A percentile compares a stretch with the other conserved stretches of the same genome.
phyloP scores from a whole-genome alignment of 2,888 invertebrate species.

The Cremastinae sp. region DNA sequence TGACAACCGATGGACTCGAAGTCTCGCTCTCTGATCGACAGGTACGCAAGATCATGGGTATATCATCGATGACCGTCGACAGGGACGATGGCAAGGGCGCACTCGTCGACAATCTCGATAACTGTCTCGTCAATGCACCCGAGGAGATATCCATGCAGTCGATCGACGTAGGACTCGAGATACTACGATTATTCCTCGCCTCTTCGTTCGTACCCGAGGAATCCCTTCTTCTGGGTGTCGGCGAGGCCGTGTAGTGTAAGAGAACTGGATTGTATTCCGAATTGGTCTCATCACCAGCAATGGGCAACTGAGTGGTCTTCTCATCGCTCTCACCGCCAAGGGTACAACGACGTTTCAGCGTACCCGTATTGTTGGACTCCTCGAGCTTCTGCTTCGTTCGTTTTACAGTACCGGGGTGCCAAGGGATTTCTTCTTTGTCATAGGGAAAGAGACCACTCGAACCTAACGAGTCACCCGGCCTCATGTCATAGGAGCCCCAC shows the following conservation, averaged over 20 bases:
- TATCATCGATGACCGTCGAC: slow-evolving; percentile 78
- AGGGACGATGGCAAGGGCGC: slow-evolving; percentile 76
- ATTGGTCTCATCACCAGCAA: slow-evolving; percentile 66
- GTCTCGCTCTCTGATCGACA: slow-evolving; percentile 79
- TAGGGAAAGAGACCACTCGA: slow-evolving; percentile 82
- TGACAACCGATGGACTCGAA: slow-evolving; percentile 79
- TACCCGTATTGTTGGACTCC: slow-evolving; percentile 80
- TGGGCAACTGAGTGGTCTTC: slow-evolving; percentile 45
- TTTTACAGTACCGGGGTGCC: slow-evolving; percentile 87
- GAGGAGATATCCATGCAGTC: slow-evolving; percentile 63
- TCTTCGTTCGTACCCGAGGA: slow-evolving; percentile 58
- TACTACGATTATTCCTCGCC: slow-evolving; percentile 25
- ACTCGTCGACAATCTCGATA: slow-evolving; percentile 79
- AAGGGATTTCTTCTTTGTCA: slow-evolving; percentile 84
- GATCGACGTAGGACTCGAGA: slow-evolving; percentile 35
- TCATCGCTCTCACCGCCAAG: slow-evolving; percentile 72
- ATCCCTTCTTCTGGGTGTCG: slow-evolving; percentile 72
- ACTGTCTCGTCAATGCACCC: slow-evolving; percentile 60
- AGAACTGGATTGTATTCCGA: slow-evolving; percentile 76
- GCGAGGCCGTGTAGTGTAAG: slow-evolving; percentile 76
- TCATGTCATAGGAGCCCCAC: slow-evolving; percentile 87
- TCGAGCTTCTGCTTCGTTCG: slow-evolving; percentile 87
- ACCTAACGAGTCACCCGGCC: slow-evolving; percentile 77
- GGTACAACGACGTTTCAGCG: slow-evolving; percentile 76
- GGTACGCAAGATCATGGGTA: slow-evolving; percentile 71